Conservation (phyloP, 1,140 invertebrate genomes). For the Gyrodactylus salaris region DNA sequence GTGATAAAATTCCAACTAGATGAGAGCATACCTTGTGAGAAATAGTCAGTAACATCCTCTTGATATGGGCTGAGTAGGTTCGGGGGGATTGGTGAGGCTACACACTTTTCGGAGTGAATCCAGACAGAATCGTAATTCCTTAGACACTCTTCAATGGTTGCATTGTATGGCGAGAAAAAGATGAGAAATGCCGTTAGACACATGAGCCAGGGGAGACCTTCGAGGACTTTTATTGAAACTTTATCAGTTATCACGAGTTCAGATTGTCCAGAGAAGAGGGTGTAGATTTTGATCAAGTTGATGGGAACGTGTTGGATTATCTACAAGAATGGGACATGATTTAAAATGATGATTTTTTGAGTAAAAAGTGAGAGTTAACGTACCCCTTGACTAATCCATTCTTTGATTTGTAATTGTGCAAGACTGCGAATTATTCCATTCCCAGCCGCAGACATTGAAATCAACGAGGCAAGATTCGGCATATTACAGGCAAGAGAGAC, state of each 20-base stretch:
- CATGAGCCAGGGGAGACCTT: neutral
- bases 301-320: neutral
- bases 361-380: neutral
- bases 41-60: neutral
- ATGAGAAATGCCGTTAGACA: neutral
- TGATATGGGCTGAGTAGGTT: neutral
- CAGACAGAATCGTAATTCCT: neutral
- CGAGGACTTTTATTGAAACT: neutral
- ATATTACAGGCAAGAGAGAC: neutral
- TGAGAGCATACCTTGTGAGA: neutral
- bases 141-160: neutral
- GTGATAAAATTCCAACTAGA: no score
- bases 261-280: neutral
- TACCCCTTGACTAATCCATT: neutral
- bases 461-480: neutral
- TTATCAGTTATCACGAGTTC: neutral
- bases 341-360: neutral
- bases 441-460: neutral
- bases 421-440: neutral
- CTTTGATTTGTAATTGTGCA: neutral
- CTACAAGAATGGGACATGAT: neutral
- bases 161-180: neutral
- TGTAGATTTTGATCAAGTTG: neutral
- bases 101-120: neutral
- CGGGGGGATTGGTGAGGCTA: neutral